Conservation (phyloP, 1,140 invertebrate genomes). For the Macrobrachium rosenbergii region DNA sequence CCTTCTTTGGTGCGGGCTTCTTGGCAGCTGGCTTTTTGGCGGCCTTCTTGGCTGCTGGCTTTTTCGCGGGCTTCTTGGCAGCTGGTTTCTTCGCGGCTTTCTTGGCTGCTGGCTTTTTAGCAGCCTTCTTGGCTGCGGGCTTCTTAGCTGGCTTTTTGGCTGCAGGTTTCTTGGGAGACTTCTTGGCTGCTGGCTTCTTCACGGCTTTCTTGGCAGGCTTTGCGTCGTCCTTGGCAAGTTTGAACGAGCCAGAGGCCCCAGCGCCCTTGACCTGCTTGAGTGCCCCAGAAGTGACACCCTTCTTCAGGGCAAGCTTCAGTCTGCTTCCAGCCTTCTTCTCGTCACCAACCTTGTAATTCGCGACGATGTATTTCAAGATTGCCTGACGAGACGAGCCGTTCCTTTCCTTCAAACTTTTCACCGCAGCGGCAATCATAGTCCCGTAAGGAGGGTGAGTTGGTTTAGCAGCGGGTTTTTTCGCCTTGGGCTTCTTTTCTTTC, state of each 20-base stretch:
- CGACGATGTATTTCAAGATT: slow-evolving; percentile 51
- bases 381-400: slow-evolving; percentile 51
- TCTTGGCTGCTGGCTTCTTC: slow-evolving; percentile 47
- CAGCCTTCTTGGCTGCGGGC: slow-evolving; percentile 3
- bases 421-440: slow-evolving; percentile 42
- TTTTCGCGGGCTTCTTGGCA: slow-evolving; percentile 30
- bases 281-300: slow-evolving; percentile 28
- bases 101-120: slow-evolving; percentile 44
- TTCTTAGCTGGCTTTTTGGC: slow-evolving; percentile 27
- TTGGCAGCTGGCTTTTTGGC: slow-evolving; percentile 39
- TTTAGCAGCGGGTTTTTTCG: slow-evolving; percentile 34
- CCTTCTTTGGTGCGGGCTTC: slow-evolving; percentile 38
- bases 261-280: slow-evolving; percentile 55
- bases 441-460: slow-evolving; percentile 46
- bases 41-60: slow-evolving; percentile 30
- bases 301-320: slow-evolving; percentile 49
- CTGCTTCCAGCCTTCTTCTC: slow-evolving; percentile 53
- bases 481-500: slow-evolving; percentile 28
- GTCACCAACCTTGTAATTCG: slow-evolving; percentile 45
- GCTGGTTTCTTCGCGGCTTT: slow-evolving; percentile 50
- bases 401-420: slow-evolving; percentile 42
- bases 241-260: slow-evolving; percentile 54
- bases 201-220: slow-evolving; percentile 27
- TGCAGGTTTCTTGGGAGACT: slow-evolving; percentile 5
- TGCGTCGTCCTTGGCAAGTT: slow-evolving; percentile 42